Evolutionary conservation across 2,888 invertebrate species (phyloP).

Genomic region (Masnerella sp.): DNA sequence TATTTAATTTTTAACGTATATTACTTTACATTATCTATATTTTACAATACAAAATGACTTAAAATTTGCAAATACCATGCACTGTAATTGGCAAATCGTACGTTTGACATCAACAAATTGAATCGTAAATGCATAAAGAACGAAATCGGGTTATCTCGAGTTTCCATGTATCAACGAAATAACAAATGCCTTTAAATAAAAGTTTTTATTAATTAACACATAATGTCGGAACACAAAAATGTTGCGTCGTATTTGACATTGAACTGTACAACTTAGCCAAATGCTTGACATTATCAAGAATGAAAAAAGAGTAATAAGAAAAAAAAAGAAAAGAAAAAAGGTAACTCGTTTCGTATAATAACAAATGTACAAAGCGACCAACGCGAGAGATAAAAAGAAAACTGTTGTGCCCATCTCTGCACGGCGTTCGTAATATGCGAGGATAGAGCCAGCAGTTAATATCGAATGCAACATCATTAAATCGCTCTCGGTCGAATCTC

Average conservation of each 20-base stretch:
- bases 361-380: conserved; percentile 46
- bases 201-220: conserved; percentile 44
- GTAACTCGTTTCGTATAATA: conserved; percentile 6
- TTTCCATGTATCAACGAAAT: conserved; percentile 45
- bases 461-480: conserved; percentile 54
- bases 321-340: conserved; percentile 14
- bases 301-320: conserved; percentile 13
- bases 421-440: conserved; percentile 71
- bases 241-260: conserved; percentile 42
- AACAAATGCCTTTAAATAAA: conserved; percentile 49
- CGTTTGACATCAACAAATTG: no score
- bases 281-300: conserved; percentile 13
- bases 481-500: conserved; percentile 51
- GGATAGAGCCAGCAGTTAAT: conserved; percentile 73
- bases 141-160: conserved; percentile 31
- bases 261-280: conserved; percentile 46
- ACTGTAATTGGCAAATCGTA: background rate
- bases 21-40: conserved; percentile 11
- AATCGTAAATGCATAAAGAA: no score
- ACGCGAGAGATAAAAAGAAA: conserved; percentile 27
- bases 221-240: conserved; percentile 48
- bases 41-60: conserved; percentile 17
- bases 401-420: conserved; percentile 60
- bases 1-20: conserved; percentile 11
- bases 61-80: background rate